These are phyloP conservation scores for Lasioglossum figueresi DNA, from an alignment of 2,888 invertebrate genomes.

Conservation along the genomic window DNA sequence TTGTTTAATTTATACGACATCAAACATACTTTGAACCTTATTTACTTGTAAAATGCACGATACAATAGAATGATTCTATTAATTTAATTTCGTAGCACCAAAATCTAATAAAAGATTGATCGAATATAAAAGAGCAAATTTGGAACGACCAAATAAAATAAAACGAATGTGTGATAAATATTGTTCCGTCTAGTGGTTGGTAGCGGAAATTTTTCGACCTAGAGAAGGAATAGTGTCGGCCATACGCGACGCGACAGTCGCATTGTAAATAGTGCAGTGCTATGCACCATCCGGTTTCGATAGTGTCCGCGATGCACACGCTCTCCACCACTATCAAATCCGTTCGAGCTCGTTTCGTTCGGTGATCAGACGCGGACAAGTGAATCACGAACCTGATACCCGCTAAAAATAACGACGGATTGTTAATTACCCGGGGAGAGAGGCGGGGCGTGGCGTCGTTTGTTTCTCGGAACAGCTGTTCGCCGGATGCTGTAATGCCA, in stretches of 20 bases:
- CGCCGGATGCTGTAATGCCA: conserved; percentile 32
- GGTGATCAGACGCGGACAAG: neutral
- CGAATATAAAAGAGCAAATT: too few species aligned
- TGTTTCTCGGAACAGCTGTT: conserved; percentile 26
- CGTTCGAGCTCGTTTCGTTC: neutral
- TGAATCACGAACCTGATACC: conserved; percentile 6
- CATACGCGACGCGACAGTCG: neutral
- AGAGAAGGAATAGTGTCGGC: neutral
- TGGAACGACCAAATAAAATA: too few species aligned
- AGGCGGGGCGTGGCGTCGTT: neutral
- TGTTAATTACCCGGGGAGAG: conserved; percentile 1
- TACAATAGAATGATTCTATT: too few species aligned
- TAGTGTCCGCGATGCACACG: neutral
- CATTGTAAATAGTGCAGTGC: neutral
- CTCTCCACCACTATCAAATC: neutral
- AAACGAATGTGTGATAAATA: too few species aligned
- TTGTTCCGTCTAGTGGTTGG: neutral
- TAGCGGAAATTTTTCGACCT: neutral
- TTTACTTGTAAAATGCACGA: too few species aligned
- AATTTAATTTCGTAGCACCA: too few species aligned
- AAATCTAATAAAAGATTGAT: too few species aligned
- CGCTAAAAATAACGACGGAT: conserved; percentile 6
- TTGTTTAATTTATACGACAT: too few species aligned
- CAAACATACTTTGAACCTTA: too few species aligned
- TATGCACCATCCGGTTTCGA: conserved; percentile 3